phyloP scores from a whole-genome alignment of 2,797 vertebrate genomes.

The Pseudochirops cupreus region DNA sequence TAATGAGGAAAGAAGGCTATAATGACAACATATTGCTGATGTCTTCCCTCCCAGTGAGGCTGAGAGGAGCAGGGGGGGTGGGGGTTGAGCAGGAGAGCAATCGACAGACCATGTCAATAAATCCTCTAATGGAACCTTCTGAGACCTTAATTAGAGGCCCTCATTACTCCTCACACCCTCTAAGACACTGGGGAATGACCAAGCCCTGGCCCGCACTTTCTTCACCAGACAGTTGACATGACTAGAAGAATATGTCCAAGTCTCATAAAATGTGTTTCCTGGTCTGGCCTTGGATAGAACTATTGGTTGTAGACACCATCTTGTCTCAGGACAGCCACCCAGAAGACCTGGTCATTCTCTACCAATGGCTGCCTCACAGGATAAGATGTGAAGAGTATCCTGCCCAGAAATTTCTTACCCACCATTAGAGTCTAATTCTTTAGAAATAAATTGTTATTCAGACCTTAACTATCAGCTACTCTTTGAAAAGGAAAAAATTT shows the following conservation, averaged over 20 bases:
- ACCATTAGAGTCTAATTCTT: not conserved
- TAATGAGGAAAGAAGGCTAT: not conserved
- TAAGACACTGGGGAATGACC: conserved; percentile 45
- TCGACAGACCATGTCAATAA: conserved; percentile 74
- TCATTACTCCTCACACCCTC: conserved; percentile 78
- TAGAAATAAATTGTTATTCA: not conserved
- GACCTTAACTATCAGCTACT: not conserved
- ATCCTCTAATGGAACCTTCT: conserved; percentile 60
- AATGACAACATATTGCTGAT: not conserved
- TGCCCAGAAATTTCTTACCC: not conserved
- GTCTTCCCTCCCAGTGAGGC: conserved; percentile 34
- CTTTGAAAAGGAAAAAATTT: not conserved
- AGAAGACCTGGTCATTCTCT: not conserved
- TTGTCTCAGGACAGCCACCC: not conserved
- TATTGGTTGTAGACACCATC: not conserved
- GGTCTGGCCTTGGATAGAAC: not conserved
- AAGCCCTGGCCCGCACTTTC: not conserved
- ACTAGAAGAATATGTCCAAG: not conserved
- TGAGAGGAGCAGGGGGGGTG: not conserved
- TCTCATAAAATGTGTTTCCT: not conserved
- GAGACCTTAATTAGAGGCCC: conserved; percentile 74
- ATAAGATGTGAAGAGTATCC: not conserved
- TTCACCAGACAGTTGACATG: not conserved
- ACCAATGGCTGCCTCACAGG: not conserved
- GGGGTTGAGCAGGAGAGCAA: conserved; percentile 15